A percentile compares a stretch with the other conserved stretches of the same genome.
Evolutionary conservation across 2,113 vertebrate species (phyloP).

Genomic region (Rhea americana): DNA sequence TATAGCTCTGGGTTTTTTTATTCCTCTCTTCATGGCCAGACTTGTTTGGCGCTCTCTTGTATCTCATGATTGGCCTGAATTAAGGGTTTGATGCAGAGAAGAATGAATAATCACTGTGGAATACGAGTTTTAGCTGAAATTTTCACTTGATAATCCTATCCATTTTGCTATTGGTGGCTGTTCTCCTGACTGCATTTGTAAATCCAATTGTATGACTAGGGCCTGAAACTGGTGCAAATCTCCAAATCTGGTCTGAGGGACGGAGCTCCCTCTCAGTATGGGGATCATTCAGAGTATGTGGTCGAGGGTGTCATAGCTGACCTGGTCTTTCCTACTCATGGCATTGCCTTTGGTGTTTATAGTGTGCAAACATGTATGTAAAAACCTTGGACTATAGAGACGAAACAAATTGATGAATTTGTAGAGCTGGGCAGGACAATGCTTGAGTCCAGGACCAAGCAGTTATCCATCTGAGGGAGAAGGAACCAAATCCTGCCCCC

Average conservation of each 20-base stretch:
- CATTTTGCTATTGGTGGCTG: not conserved
- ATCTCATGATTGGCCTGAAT: accelerated
- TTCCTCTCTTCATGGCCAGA: not conserved
- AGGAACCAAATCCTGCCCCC: not conserved
- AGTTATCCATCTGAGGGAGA: not conserved
- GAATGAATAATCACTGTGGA: not conserved
- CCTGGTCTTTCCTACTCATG: not conserved
- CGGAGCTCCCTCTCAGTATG: not conserved
- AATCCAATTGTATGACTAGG: not conserved
- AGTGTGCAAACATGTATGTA: accelerated
- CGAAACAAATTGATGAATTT: not conserved
- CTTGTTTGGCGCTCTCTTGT: not conserved
- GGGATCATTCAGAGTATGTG: not conserved
- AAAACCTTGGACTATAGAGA: not conserved
- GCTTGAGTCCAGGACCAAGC: not conserved
- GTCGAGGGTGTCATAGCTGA: not conserved
- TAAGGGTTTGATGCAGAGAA: not conserved
- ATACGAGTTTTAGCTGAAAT: not conserved
- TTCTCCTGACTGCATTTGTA: not conserved
- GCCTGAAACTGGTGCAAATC: too few relatives aligned
- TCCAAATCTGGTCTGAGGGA: not conserved
- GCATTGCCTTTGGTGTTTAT: not conserved
- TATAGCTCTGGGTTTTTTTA: not conserved
- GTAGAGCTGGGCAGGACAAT: not conserved
- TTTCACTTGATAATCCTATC: not conserved